These are phyloP conservation scores for Ferdinandea cuprea DNA, from an alignment of 2,888 invertebrate genomes.

Conservation along the genomic window DNA sequence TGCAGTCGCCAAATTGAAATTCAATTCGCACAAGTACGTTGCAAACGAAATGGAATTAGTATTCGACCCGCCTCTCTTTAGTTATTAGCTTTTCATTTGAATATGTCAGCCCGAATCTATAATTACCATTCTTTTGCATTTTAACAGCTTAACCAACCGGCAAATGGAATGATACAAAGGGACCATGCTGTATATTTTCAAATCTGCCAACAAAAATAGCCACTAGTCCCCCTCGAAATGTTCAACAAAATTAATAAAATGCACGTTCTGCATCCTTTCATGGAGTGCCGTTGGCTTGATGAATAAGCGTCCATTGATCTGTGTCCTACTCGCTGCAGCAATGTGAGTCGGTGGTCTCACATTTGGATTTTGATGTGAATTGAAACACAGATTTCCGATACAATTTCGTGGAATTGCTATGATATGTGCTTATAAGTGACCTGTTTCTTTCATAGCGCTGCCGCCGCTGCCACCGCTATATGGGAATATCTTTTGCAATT, in stretches of 20 bases:
- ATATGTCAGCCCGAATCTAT: conserved; percentile 5
- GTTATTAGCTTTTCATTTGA: conserved; percentile 1
- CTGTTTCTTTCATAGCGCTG: conserved; percentile 21
- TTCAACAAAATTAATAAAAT: neutral
- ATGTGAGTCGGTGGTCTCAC: neutral
- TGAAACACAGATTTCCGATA: conserved; percentile 38
- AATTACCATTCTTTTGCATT: conserved; percentile 1
- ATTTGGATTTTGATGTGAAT: conserved; percentile 42
- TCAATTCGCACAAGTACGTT: too few relatives aligned
- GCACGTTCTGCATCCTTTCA: conserved; percentile 34
- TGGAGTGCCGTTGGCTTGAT: conserved; percentile 18
- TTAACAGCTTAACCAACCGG: conserved; percentile 14
- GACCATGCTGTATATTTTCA: neutral
- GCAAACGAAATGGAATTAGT: too few relatives aligned
- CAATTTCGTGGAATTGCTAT: conserved; percentile 46
- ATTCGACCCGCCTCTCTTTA: too few relatives aligned
- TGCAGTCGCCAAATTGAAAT: too few relatives aligned
- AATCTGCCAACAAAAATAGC: conserved; percentile 7
- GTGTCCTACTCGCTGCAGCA: neutral
- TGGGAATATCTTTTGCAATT: conserved; percentile 52
- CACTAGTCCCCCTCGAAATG: neutral
- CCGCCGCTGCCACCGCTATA: too few relatives aligned
- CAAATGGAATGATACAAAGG: conserved; percentile 28
- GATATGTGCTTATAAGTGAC: conserved; percentile 52
- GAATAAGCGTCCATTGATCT: conserved; percentile 8